Evolutionary conservation across 2,888 invertebrate genomes (phyloP).

Genomic region (Sphaeridia pumilis): DNA sequence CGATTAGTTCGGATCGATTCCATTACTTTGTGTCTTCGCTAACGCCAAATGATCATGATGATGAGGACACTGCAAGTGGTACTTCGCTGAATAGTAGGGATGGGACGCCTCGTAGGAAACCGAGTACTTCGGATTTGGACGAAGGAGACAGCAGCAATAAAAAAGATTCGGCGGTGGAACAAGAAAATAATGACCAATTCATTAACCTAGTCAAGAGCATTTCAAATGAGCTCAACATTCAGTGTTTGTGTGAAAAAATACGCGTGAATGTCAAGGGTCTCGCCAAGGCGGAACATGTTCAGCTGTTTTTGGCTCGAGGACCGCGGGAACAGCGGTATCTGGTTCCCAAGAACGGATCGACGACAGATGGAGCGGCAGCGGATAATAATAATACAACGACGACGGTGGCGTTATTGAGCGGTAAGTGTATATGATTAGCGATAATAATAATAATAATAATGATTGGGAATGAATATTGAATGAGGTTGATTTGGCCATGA

Average conservation of each 20-base stretch:
- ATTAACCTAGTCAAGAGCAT: slow-evolving; percentile 95
- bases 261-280: slow-evolving; percentile 86
- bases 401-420: background rate
- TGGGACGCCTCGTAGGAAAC: background rate
- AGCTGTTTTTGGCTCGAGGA: slow-evolving; percentile 79
- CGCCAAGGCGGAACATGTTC: slow-evolving; percentile 83
- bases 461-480: no score
- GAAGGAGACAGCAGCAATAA: no score
- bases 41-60: background rate
- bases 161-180: slow-evolving; percentile 49
- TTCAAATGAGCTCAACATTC: slow-evolving; percentile 88
- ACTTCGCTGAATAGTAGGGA: background rate
- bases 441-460: no score
- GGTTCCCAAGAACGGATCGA: slow-evolving; percentile 83
- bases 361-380: no score
- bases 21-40: slow-evolving; percentile 40
- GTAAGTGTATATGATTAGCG: no score
- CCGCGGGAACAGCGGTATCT: slow-evolving; percentile 62
- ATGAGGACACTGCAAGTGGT: background rate
- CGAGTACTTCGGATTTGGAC: no score
- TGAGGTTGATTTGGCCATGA: no score
- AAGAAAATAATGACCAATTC: slow-evolving; percentile 76
- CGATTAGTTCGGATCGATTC: slow-evolving; percentile 71
- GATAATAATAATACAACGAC: slow-evolving; percentile 55
- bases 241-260: slow-evolving; percentile 90